These are phyloP conservation scores for Xenops minutus DNA, from an alignment of 2,797 vertebrate genomes.

Conservation along the genomic window DNA sequence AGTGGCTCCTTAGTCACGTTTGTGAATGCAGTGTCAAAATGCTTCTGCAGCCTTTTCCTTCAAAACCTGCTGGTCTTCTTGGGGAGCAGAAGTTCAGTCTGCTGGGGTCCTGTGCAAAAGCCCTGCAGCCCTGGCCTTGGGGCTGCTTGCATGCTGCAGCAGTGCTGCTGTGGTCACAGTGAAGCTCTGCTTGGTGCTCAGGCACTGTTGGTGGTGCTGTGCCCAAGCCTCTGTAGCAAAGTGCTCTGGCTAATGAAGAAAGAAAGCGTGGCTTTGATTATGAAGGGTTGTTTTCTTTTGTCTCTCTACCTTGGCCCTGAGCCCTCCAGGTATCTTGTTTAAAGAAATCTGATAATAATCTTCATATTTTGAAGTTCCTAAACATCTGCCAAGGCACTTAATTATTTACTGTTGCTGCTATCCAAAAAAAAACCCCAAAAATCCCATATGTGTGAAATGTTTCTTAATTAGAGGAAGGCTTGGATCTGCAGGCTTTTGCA, in stretches of 20 bases:
- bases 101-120: background rate
- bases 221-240: background rate
- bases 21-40: background rate
- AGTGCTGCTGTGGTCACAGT: background rate
- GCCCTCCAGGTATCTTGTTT: background rate
- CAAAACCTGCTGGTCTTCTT: background rate
- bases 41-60: background rate
- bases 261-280: background rate
- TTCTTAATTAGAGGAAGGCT: background rate
- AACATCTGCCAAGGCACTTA: background rate
- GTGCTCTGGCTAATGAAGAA: background rate
- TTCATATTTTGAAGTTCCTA: background rate
- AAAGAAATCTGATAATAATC: background rate
- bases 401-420: background rate
- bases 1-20: background rate
- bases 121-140: background rate
- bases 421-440: background rate
- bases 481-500: background rate
- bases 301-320: background rate
- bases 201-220: background rate
- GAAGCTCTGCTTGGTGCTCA: fast-evolving
- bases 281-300: fast-evolving
- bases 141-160: background rate
- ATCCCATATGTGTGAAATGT: background rate
- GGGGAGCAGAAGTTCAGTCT: background rate